Percentiles rank a stretch among this genome's conserved stretches.
These are phyloP conservation scores for Urocolius indicus DNA, from an alignment of 2,113 vertebrate species.

Conservation along the genomic window DNA sequence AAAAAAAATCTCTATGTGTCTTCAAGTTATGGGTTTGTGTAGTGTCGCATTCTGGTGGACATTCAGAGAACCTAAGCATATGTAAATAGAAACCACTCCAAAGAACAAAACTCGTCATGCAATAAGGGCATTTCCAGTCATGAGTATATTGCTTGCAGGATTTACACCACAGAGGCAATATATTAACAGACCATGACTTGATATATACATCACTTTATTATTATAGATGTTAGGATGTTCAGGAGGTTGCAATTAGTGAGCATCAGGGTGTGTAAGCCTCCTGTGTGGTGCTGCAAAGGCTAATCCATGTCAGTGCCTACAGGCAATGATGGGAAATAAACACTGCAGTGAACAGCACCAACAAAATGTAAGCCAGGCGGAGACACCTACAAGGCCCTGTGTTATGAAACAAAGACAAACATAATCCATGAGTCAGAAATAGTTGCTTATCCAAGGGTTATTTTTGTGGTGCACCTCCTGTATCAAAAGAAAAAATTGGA, in stretches of 20 bases:
- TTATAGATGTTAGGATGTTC: conserved; percentile 26
- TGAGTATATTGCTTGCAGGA: conserved; percentile 17
- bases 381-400: background rate
- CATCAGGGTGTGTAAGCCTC: conserved; percentile 39
- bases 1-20: background rate
- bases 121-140: conserved; percentile 10
- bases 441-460: background rate
- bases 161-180: conserved; percentile 32
- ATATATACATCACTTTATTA: conserved; percentile 27
- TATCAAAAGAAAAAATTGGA: background rate
- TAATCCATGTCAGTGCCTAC: conserved; percentile 51
- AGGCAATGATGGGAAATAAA: conserved; percentile 38
- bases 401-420: conserved; percentile 1
- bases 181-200: background rate
- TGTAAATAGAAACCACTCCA: conserved; percentile 5
- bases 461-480: background rate
- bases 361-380: conserved; percentile 29
- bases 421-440: background rate
- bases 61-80: background rate
- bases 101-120: conserved; percentile 3
- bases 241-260: conserved; percentile 63
- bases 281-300: conserved; percentile 25
- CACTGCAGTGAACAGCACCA: conserved; percentile 18
- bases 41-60: background rate
- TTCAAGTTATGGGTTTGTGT: background rate